Evolutionary conservation across 2,113 vertebrate species (phyloP), one percentile per base, ranked within the genome.

Genomic region (Eira barbara): DNA sequence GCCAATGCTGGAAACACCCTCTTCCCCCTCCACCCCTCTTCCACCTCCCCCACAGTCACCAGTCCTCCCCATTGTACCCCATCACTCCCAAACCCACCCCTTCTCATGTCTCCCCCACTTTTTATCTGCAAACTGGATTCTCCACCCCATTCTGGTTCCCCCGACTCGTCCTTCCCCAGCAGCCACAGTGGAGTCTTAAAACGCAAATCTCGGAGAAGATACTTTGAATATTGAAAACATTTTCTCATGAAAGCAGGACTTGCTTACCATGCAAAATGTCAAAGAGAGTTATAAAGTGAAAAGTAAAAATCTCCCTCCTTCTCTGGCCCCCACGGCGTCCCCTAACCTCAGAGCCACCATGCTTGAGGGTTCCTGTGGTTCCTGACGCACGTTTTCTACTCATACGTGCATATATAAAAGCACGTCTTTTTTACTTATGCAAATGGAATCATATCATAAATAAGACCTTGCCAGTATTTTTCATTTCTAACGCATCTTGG

Each of bases 181-280:
- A 74, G 47, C 90, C 13, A 20, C 8, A 8, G 39, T 18, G 27
- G 42, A n/a, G 89, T 67, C 84, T 92, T 71, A 78, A 74, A 92
- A 92, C 42, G 52, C 25, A 95, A 55, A 42, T 65, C 85, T 90
- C 52, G 27, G 36, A 81, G 83, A 61, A 74, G 83, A 18, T 34
- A 79, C 17, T 91, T 76, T 95, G 57, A 92, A 89, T 92, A 61
- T 89, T 67, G n/a, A 89, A 92, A 80, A 69, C 4, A 67, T 34
- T 76, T 92, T 39, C 34, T 87, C 79, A 92, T 42, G 61, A 89
- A 92, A 89, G 88, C 63, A 42, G n/a, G 55, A 57, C 57, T 92
- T 94, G 73, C 45, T 94, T 87, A 87, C 82, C 61, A 36, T 65
- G 67, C 59, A 93, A 92, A 94, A 86, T 12, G 10, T 94, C 92